Conservation (phyloP, 2,113 vertebrate species). For the Plectropomus leopardus region DNA sequence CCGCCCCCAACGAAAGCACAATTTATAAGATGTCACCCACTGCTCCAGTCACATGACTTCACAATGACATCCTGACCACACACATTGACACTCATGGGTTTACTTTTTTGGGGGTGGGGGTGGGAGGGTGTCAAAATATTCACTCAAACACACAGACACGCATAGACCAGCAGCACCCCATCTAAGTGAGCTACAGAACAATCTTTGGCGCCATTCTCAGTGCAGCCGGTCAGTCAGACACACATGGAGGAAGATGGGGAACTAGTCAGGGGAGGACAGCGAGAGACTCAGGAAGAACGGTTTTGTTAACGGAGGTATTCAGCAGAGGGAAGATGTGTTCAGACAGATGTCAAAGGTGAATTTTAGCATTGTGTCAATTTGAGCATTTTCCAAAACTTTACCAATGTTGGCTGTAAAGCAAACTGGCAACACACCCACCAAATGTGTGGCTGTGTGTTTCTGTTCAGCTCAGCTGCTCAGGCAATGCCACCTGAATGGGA, state of each 20-base stretch:
- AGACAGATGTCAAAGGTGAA: constrained; percentile 26
- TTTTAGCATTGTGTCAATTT: neutral
- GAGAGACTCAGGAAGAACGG: constrained; percentile 73
- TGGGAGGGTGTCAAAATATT: constrained; percentile 15
- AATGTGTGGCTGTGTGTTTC: too few relatives aligned
- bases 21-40: constrained; percentile 74
- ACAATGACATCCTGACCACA: constrained; percentile 64
- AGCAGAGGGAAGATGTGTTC: constrained; percentile 63
- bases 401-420: neutral
- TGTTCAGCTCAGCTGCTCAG: neutral
- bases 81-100: constrained; percentile 55
- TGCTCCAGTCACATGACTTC: constrained; percentile 75
- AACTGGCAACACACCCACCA: neutral
- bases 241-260: constrained; percentile 10
- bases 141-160: constrained; percentile 29
- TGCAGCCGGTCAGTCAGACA: constrained; percentile 58
- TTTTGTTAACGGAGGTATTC: constrained; percentile 76
- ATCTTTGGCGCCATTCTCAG: constrained; percentile 81
- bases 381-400: neutral
- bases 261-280: neutral
- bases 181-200: constrained; percentile 66
- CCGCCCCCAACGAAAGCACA: constrained; percentile 53
- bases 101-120: constrained; percentile 29
- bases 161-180: constrained; percentile 66
- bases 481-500: neutral